These are phyloP conservation scores for Hyppa rectilinea DNA, from an alignment of 2,888 invertebrate genomes.

Conservation along the genomic window DNA sequence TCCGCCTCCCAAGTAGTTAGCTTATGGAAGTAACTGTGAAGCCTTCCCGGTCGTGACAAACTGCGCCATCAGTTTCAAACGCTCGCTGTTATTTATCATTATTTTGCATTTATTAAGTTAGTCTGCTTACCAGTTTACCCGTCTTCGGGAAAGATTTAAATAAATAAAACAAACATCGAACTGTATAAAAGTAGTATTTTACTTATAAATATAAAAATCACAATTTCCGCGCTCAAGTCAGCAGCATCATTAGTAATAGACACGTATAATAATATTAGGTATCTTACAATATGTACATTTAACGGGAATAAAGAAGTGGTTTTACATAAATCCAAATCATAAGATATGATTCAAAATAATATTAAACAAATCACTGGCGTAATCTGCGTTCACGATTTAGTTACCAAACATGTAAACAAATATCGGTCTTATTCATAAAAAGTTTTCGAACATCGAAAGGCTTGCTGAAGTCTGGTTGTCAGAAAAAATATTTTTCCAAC, in stretches of 20 bases:
- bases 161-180: constrained; percentile 37
- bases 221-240: constrained; percentile 29
- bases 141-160: not conserved
- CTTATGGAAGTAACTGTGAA: not conserved
- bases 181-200: constrained; percentile 53
- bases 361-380: not conserved
- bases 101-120: too few relatives aligned
- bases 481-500: too few relatives aligned
- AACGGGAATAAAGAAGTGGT: constrained; percentile 1
- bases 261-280: not conserved
- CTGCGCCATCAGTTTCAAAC: not conserved
- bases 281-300: constrained; percentile 12
- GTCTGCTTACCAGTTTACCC: too few relatives aligned
- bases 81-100: not conserved
- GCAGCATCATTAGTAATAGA: constrained; percentile 27
- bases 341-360: too few relatives aligned
- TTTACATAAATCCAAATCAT: not conserved
- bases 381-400: not conserved
- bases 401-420: not conserved
- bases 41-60: not conserved
- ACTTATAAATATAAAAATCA: constrained; percentile 51
- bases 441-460: too few relatives aligned
- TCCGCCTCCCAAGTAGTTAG: not conserved
- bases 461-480: too few relatives aligned
- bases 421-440: too few relatives aligned